Percentiles rank a stretch among this genome's conserved stretches.
phyloP scores from a whole-genome alignment of 1,140 invertebrate genomes.

The Neodiprion pinetum region DNA sequence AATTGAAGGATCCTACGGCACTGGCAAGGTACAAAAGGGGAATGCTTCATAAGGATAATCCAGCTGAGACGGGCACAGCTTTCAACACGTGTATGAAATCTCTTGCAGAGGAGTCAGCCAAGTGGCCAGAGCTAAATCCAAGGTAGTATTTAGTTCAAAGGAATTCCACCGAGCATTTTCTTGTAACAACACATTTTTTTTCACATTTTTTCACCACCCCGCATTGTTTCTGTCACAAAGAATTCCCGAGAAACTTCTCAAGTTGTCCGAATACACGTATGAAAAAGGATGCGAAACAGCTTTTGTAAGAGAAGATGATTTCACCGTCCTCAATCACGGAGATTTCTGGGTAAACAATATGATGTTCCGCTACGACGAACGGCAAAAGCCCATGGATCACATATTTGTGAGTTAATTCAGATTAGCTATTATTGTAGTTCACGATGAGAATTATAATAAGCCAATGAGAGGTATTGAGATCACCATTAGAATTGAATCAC shows the following conservation, averaged over 20 bases:
- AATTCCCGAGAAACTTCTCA: slow-evolving; percentile 50
- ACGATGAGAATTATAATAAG: no score
- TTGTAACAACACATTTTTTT: no score
- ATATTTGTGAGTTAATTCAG: slow-evolving; percentile 61
- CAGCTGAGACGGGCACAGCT: slow-evolving; percentile 40
- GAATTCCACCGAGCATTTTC: background rate
- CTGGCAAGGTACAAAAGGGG: slow-evolving; percentile 49
- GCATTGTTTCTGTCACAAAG: slow-evolving; percentile 30
- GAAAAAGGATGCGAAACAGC: slow-evolving; percentile 39
- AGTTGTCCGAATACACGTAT: slow-evolving; percentile 43
- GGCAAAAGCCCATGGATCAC: slow-evolving; percentile 57
- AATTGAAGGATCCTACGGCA: slow-evolving; percentile 54
- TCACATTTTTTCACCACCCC: no score
- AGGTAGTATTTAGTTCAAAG: slow-evolving; percentile 32
- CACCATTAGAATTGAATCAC: no score
- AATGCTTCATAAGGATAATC: slow-evolving; percentile 42
- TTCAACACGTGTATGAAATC: slow-evolving; percentile 37
- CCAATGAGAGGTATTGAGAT: no score
- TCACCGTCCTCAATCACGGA: slow-evolving; percentile 70
- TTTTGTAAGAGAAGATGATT: slow-evolving; percentile 52
- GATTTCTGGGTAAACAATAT: slow-evolving; percentile 75
- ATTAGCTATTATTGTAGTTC: no score
- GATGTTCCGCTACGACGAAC: slow-evolving; percentile 66
- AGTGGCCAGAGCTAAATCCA: slow-evolving; percentile 49
- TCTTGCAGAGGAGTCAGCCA: slow-evolving; percentile 40